Conservation (phyloP, 1,140 invertebrate genomes). For the Hyposmocoma kahamanoa region DNA sequence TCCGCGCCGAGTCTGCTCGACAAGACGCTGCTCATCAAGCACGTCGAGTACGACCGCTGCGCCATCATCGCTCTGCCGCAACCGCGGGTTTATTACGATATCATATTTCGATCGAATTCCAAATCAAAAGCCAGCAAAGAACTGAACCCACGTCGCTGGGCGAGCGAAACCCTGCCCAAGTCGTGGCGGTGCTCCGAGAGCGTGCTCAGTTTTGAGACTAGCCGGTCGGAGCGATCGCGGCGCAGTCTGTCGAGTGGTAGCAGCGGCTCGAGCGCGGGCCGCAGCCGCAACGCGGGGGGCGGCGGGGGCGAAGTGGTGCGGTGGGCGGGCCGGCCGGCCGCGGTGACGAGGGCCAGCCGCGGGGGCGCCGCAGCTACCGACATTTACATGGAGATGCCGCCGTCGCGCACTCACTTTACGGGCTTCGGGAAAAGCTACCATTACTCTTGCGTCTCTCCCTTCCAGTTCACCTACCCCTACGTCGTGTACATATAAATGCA, state of each 20-base stretch:
- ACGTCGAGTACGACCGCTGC: slow-evolving; percentile 58
- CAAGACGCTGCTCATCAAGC: slow-evolving; percentile 59
- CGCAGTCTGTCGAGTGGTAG: slow-evolving; percentile 51
- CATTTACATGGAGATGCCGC: slow-evolving; percentile 59
- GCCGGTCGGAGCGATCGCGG: slow-evolving; percentile 38
- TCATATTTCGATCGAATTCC: slow-evolving; percentile 40
- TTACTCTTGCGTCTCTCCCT: slow-evolving; percentile 72
- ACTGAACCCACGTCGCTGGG: slow-evolving; percentile 40
- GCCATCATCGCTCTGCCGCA: slow-evolving; percentile 60
- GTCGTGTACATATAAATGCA: slow-evolving; percentile 58
- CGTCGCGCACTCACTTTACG: slow-evolving; percentile 63
- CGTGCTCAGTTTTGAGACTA: slow-evolving; percentile 42
- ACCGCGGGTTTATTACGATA: slow-evolving; percentile 58
- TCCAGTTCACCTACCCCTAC: slow-evolving; percentile 67
- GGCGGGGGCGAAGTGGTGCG: slow-evolving; percentile 52
- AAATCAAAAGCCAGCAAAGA: slow-evolving; percentile 17
- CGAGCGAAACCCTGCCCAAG: slow-evolving; percentile 56
- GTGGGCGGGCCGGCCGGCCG: slow-evolving; percentile 58
- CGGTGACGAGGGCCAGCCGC: slow-evolving; percentile 68
- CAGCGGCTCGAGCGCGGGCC: slow-evolving; percentile 23
- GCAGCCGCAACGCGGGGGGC: slow-evolving; percentile 11
- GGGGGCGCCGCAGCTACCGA: slow-evolving; percentile 56
- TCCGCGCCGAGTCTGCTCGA: slow-evolving; percentile 52
- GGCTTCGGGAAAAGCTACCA: slow-evolving; percentile 71
- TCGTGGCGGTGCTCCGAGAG: slow-evolving; percentile 65